Conservation (phyloP, 2,797 vertebrate species). For the Remorina albescens region DNA sequence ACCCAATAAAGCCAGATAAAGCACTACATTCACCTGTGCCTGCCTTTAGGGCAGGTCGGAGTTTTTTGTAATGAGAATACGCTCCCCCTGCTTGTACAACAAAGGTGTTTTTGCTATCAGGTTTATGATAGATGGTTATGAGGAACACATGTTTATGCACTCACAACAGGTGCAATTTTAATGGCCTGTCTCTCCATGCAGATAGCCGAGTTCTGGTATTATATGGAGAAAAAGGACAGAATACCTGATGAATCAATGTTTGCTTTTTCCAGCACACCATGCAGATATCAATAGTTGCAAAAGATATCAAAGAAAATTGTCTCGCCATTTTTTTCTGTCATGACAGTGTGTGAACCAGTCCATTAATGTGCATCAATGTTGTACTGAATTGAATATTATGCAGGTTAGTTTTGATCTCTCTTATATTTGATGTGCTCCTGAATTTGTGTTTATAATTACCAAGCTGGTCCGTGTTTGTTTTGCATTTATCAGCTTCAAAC, state of each 20-base stretch:
- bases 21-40: constrained; percentile 47
- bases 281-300: constrained; percentile 39
- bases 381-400: constrained; percentile 7
- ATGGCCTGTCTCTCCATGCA: constrained; percentile 64
- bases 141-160: constrained; percentile 60
- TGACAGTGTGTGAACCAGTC: background rate
- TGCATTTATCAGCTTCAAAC: constrained; percentile 21
- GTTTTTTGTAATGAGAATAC: constrained; percentile 39
- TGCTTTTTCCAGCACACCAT: constrained; percentile 21
- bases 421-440: constrained; percentile 13
- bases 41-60: constrained; percentile 44
- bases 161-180: constrained; percentile 77
- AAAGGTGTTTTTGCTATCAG: constrained; percentile 46
- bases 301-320: constrained; percentile 23
- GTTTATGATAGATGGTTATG: constrained; percentile 51
- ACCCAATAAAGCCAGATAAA: constrained; percentile 56
- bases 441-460: constrained; percentile 25
- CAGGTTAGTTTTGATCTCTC: background rate
- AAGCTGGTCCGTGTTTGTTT: constrained; percentile 38
- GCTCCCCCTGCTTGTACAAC: constrained; percentile 29
- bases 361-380: constrained; percentile 3
- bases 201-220: constrained; percentile 26
- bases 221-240: constrained; percentile 48
- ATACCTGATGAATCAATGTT: constrained; percentile 36
- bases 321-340: constrained; percentile 17